Base-by-base conservation (phyloP, 2,888 invertebrate species). In the Tryphoninae sp. region DNA sequence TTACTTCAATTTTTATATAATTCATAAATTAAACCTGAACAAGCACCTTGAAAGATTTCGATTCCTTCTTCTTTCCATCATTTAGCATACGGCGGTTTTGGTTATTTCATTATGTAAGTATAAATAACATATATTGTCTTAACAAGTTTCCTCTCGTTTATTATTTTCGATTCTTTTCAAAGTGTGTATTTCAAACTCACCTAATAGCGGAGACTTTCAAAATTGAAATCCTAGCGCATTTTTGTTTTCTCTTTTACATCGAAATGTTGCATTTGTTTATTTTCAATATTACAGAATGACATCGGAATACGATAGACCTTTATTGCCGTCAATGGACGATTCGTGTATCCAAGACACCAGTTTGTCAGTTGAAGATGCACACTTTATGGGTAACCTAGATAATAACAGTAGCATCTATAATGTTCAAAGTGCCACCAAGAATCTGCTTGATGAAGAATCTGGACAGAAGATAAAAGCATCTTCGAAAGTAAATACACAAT, bases 381-480 rank as follows among this genome's bases (percentile, higher is more conserved):
- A 81, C 49, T 84, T 84, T 40, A 65, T 83, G 16, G 82, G 85
- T 22, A 78, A 78, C 11, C 80, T 11, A 49, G 78, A 82, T 33
- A 78, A 84, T 51, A 74, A 73, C 19, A 45, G 6, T 16, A 55
- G 51, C 3, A 51, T 55, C 7, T 26, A 42, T 62, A 78, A 71
- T 19, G n/a, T 68, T 16, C 61, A 77, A n/a, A 69, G 68, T 13
- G 26, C 73, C 3, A 83, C 68, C 4, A 75, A 81, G 23, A 76
- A 83, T 45, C 68, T 86, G 13, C 40, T 87, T n/a, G 59, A 72
- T 8, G 74, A 62, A 19, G 86, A 86, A 62, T 83, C 84, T 1
- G 68, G 69, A 40, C 51, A 45, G 53, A 11, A 11, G 19, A 69
- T 69, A 62, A 42, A 82, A 73, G 64, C 23, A 75, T 65, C 65